A percentile compares a stretch with the other conserved stretches of the same genome.
Conservation (phyloP, 2,113 vertebrate genomes). For the Nestor notabilis region DNA sequence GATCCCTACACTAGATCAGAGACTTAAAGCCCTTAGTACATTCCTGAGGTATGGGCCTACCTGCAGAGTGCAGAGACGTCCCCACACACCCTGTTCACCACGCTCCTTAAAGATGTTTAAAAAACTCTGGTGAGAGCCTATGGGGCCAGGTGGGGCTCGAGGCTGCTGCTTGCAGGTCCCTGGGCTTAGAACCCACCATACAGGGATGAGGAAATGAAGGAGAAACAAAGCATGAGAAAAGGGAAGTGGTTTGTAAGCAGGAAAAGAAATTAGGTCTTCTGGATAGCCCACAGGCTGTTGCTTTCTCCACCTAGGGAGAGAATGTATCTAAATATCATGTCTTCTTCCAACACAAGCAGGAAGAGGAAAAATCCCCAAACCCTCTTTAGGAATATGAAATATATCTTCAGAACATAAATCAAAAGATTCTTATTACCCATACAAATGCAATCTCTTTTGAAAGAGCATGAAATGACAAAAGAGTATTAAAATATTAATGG, state of each 20-base stretch:
- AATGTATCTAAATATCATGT: not conserved
- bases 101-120: not conserved
- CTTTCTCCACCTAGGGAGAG: not conserved
- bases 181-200: not conserved
- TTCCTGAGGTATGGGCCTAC: not conserved
- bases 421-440: not conserved
- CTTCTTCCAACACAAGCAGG: not conserved
- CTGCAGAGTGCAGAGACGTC: not conserved
- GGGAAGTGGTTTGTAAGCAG: not conserved
- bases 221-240: not conserved
- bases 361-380: not conserved
- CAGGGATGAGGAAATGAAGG: not conserved
- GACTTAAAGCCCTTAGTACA: not conserved
- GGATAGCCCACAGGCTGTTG: not conserved
- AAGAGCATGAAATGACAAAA: not conserved
- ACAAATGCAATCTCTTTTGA: not conserved
- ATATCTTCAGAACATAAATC: not conserved
- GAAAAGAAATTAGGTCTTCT: not conserved
- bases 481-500: constrained; percentile 7
- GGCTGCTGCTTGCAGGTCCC: not conserved
- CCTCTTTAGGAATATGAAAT: not conserved
- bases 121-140: not conserved
- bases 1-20: not conserved
- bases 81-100: not conserved
- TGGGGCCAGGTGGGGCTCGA: not conserved